Conservation (phyloP, 2,797 vertebrate species). For the Micromesistius poutassou region DNA sequence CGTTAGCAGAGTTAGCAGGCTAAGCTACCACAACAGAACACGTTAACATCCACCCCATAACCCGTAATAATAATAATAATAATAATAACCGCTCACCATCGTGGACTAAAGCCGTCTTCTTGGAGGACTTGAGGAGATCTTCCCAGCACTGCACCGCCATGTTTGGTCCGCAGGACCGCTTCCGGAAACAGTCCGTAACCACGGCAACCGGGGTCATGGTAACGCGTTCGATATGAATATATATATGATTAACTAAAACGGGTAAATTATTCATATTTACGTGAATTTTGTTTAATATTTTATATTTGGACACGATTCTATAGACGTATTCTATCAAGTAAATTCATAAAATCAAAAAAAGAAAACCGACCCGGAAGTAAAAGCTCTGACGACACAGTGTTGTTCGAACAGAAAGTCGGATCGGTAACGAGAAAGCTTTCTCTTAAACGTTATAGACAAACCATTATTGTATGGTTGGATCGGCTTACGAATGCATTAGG, state of each 20-base stretch:
- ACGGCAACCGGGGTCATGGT: conserved; percentile 66
- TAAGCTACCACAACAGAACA: not conserved
- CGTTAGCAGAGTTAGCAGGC: not conserved
- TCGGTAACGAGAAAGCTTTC: not conserved
- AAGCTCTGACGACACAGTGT: not conserved
- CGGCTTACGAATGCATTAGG: not conserved
- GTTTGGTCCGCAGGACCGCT: conserved; percentile 31
- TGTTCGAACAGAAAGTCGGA: not conserved
- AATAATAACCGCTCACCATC: conserved; percentile 90
- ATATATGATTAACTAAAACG: not conserved
- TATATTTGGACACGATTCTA: not conserved
- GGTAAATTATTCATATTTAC: not conserved
- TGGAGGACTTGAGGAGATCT: conserved; percentile 75
- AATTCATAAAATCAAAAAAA: not conserved
- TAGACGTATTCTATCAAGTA: not conserved
- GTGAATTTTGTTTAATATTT: not conserved
- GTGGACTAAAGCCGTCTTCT: conserved; percentile 85
- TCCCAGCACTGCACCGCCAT: conserved; percentile 87
- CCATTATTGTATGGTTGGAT: not conserved
- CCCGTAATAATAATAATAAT: too few relatives aligned
- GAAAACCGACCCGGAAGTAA: conserved; percentile 55
- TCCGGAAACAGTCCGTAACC: conserved; percentile 64
- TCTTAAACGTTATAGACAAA: not conserved
- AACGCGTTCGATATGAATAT: not conserved
- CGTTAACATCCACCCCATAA: not conserved